phyloP scores from a whole-genome alignment of 2,888 invertebrate species.

The Pachliopta kotzebuea region DNA sequence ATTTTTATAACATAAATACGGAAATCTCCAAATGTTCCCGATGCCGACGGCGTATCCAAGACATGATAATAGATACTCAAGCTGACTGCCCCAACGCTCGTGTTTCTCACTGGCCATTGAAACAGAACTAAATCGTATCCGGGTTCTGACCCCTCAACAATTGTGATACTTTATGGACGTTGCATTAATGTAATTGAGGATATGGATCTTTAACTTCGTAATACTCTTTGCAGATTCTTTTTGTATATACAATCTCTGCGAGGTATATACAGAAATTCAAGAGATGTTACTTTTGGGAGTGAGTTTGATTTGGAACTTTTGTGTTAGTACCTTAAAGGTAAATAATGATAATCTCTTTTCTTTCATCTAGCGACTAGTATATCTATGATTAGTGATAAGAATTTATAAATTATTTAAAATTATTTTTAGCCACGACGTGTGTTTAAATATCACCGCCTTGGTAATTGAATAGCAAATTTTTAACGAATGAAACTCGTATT shows the following conservation, averaged over 20 bases:
- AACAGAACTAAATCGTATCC: constrained; percentile 35
- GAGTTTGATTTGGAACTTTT: too few species aligned
- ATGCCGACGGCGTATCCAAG: constrained; percentile 92
- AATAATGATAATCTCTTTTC: too few species aligned
- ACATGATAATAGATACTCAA: constrained; percentile 90
- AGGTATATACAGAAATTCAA: not conserved
- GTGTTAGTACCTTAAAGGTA: too few species aligned
- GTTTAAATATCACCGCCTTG: too few species aligned
- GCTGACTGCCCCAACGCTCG: constrained; percentile 87
- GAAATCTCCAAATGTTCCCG: constrained; percentile 93
- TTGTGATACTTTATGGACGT: constrained; percentile 34
- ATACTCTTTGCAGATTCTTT: constrained; percentile 23
- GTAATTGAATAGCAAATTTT: too few species aligned
- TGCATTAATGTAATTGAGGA: constrained; percentile 49
- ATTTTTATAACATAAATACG: constrained; percentile 91
- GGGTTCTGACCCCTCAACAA: constrained; percentile 36
- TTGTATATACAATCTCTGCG: constrained; percentile 1
- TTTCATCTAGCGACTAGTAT: too few species aligned
- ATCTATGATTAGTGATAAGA: too few species aligned
- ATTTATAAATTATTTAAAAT: too few species aligned
- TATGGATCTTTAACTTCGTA: constrained; percentile 42
- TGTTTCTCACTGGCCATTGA: constrained; percentile 59
- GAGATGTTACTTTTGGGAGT: not conserved
- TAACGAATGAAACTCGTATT: too few species aligned
- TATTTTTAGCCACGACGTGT: too few species aligned